Conservation (phyloP, 2,888 invertebrate genomes). For the Macrosiphum euphorbiae region DNA sequence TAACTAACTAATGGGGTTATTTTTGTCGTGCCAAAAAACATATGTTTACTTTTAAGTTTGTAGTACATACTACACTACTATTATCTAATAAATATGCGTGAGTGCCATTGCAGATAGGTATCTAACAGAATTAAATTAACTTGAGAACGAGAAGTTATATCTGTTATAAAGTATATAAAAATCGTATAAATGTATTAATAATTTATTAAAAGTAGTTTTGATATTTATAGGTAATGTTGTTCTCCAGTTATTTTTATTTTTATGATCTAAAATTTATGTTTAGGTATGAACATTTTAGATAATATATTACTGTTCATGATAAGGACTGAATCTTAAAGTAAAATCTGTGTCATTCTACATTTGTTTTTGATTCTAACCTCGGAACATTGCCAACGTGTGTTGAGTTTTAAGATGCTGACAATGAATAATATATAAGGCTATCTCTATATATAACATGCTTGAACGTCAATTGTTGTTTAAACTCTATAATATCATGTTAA, state of each 20-base stretch:
- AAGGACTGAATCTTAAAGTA: neutral
- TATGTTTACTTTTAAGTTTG: neutral
- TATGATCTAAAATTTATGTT: neutral
- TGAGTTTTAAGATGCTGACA: neutral
- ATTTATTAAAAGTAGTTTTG: neutral
- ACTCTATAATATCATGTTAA: neutral
- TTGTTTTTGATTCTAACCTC: conserved; percentile 20
- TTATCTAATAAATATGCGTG: neutral
- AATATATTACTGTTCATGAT: neutral
- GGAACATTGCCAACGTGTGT: conserved; percentile 27
- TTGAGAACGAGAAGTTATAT: neutral
- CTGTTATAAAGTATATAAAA: neutral
- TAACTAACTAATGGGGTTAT: neutral
- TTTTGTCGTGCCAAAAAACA: neutral
- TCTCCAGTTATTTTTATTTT: neutral
- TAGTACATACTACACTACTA: neutral
- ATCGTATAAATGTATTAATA: neutral
- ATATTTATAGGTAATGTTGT: neutral
- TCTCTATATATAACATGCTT: neutral
- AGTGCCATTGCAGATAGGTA: neutral
- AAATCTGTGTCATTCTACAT: conserved; percentile 11
- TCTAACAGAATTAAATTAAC: neutral
- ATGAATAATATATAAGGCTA: neutral
- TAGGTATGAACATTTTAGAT: neutral
- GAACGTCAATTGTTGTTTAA: neutral